Conservation (phyloP, 1,140 invertebrate genomes). For the Spodoptera litura region DNA sequence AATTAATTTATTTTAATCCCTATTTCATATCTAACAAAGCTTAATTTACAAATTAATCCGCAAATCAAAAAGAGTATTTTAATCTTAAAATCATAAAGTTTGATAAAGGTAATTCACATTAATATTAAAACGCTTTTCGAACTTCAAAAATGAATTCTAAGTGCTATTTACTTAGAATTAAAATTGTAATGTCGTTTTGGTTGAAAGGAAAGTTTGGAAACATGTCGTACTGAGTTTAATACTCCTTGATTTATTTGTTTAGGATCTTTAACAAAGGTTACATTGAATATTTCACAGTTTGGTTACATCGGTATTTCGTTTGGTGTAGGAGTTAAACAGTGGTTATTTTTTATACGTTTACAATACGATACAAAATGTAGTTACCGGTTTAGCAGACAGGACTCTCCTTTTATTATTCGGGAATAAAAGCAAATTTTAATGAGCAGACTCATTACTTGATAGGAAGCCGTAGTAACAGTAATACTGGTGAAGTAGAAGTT, state of each 20-base stretch:
- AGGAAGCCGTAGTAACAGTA: too few relatives aligned
- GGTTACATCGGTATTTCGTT: too few relatives aligned
- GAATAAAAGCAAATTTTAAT: too few relatives aligned
- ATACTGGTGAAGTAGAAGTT: too few relatives aligned
- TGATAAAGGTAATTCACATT: background rate
- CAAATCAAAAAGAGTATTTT: background rate
- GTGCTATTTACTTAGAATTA: background rate
- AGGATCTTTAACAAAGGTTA: too few relatives aligned
- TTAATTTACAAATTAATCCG: background rate
- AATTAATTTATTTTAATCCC: slow-evolving; percentile 13
- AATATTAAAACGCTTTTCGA: slow-evolving; percentile 1
- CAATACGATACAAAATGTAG: too few relatives aligned
- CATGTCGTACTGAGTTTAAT: background rate
- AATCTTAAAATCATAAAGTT: background rate
- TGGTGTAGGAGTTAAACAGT: too few relatives aligned
- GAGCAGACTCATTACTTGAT: too few relatives aligned
- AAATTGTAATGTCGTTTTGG: background rate
- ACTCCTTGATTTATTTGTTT: background rate
- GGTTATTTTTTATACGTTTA: too few relatives aligned
- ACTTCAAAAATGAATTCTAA: slow-evolving; percentile 12
- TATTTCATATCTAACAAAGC: slow-evolving; percentile 15
- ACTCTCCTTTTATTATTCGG: too few relatives aligned
- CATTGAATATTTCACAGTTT: too few relatives aligned
- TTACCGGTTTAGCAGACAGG: too few relatives aligned
- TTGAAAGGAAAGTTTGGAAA: background rate